Evolutionary conservation across 2,797 vertebrate genomes (phyloP).

Genomic region (Brachyalestes nurse): DNA sequence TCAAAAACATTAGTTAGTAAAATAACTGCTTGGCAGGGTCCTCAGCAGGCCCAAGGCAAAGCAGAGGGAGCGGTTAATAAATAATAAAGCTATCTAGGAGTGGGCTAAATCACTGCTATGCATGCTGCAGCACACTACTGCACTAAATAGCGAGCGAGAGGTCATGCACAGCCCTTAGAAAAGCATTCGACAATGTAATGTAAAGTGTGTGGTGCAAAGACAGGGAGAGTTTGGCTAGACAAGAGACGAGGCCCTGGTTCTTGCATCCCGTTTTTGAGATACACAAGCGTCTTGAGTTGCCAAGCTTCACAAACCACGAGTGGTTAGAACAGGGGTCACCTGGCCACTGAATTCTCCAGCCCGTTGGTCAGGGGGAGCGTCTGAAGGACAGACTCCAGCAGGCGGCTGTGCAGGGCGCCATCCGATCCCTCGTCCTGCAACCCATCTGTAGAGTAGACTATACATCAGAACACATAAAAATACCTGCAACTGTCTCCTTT

Average conservation of each 20-base stretch:
- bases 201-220: background rate
- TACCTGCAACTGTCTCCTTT: background rate
- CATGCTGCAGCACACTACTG: too few relatives aligned
- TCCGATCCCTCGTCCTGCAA: conserved; percentile 61
- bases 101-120: too few relatives aligned
- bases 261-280: too few relatives aligned
- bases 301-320: too few relatives aligned
- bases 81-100: too few relatives aligned
- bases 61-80: too few relatives aligned
- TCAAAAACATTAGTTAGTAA: background rate
- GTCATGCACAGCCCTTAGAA: too few relatives aligned
- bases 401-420: conserved; percentile 56
- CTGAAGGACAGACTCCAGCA: conserved; percentile 82
- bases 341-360: conserved; percentile 80
- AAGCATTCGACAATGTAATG: too few relatives aligned
- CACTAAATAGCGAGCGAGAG: too few relatives aligned
- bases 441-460: conserved; percentile 56
- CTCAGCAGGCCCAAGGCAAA: too few relatives aligned
- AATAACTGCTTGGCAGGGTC: background rate
- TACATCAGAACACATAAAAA: background rate
- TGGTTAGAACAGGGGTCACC: conserved; percentile 71
- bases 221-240: background rate
- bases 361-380: conserved; percentile 78
- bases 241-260: too few relatives aligned
- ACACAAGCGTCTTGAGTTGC: too few relatives aligned